A percentile compares a stretch with the other conserved stretches of the same genome.
Evolutionary conservation across 2,888 invertebrate species (phyloP).

Genomic region (Tachina fera): DNA sequence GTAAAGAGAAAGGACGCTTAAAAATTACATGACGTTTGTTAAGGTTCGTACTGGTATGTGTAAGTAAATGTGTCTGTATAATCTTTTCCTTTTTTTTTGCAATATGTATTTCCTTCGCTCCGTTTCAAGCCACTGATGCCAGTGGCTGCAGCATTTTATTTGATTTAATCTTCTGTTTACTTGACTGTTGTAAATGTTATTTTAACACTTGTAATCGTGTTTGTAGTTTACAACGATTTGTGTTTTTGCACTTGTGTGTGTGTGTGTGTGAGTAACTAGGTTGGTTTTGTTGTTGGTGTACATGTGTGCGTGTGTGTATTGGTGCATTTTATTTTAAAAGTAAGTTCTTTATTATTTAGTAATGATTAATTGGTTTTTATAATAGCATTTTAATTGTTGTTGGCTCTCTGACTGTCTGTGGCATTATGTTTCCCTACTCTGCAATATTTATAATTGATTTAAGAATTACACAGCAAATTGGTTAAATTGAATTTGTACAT

Average conservation of each 20-base stretch:
- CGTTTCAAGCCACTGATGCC: slow-evolving; percentile 6
- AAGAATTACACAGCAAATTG: slow-evolving; percentile 52
- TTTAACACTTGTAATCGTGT: slow-evolving; percentile 71
- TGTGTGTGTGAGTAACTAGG: background rate
- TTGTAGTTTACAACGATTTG: slow-evolving; percentile 57
- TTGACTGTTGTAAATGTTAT: slow-evolving; percentile 72
- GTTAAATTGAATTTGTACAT: slow-evolving; percentile 42
- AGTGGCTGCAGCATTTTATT: slow-evolving; percentile 57
- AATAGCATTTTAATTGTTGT: slow-evolving; percentile 62
- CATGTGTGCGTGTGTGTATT: background rate
- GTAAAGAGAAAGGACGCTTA: slow-evolving; percentile 25
- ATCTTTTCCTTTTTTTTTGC: slow-evolving; percentile 12
- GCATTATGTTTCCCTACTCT: background rate
- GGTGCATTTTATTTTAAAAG: slow-evolving; percentile 23
- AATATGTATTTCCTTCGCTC: slow-evolving; percentile 29
- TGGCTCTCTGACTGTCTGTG: slow-evolving; percentile 41
- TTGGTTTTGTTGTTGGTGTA: background rate
- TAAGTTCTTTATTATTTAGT: slow-evolving; percentile 57
- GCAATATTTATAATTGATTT: slow-evolving; percentile 47
- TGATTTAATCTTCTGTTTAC: slow-evolving; percentile 72
- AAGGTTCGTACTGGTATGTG: slow-evolving; percentile 14
- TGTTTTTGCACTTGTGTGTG: slow-evolving; percentile 19
- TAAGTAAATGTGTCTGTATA: background rate
- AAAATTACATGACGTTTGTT: slow-evolving; percentile 42
- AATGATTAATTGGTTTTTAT: slow-evolving; percentile 63